Base-by-base conservation (phyloP, 1,140 invertebrate species). In the Caligus rogercresseyi region DNA sequence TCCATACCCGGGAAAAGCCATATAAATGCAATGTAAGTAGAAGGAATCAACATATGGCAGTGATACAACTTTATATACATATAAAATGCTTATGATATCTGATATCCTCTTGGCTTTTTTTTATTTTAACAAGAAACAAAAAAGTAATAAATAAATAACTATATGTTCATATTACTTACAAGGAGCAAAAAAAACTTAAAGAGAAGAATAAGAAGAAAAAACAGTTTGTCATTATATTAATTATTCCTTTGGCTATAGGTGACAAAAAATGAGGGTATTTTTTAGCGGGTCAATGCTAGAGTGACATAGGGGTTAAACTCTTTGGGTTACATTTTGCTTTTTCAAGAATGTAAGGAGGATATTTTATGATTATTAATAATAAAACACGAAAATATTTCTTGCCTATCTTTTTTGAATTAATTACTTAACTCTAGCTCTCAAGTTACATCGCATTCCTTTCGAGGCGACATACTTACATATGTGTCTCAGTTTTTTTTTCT, bases 1-100 rank as follows among this genome's bases (percentile, higher is more conserved):
- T 96, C 0, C 92, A 96, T 71, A 90, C 87, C 43, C 90, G 91
- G 15, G 89, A 95, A 70, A 95, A 94, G 69, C 92, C 92, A 0
- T 94, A 95, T 72, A 87, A 91, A 76, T 96, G 92, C 74, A 84
- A 85, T 73, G 91, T 95, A 77, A 87, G 84, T 80, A 43, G 7
- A 43, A 43, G 7, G n/a, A 43, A 43, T 11, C 7, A 7, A 43
- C n/a, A 43, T 43, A n/a, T 43, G 7, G 7, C 31, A 43, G 31
- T 43, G 31, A n/a, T 43, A 11, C 31, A 11, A 11, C 31, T 43
- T 43, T n/a, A 43, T 11, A 43, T 43, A 43, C n/a, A n/a, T 43
- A 43, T 43, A n/a, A 11, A 43, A 7, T n/a, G n/a, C n/a, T n/a
- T n/a, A n/a, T 43, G 31, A 43, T 43, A 43, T 43, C n/a, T 43